Conservation (phyloP, 2,797 vertebrate species). For the Parauchenoglanis ngamensis region DNA sequence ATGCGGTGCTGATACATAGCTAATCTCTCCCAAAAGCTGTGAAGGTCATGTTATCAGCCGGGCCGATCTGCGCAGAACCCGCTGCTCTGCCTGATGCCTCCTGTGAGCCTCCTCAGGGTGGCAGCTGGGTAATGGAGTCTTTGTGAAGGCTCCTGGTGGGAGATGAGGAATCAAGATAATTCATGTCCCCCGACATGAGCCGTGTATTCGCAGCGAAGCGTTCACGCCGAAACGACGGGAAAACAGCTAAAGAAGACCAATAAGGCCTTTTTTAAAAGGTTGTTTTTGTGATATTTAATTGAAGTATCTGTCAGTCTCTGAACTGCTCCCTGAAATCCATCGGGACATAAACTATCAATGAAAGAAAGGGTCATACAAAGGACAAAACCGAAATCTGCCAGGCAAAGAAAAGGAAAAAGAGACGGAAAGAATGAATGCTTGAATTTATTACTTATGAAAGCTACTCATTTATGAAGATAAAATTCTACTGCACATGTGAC, state of each 20-base stretch:
- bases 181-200: slow-evolving; percentile 18
- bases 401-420: neutral
- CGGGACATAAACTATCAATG: neutral
- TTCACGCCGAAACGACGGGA: neutral
- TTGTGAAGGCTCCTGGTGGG: slow-evolving; percentile 50
- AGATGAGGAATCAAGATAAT: slow-evolving; percentile 46
- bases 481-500: neutral
- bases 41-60: slow-evolving; percentile 50
- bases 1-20: slow-evolving; percentile 38
- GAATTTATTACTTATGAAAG: neutral
- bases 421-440: neutral
- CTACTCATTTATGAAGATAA: neutral
- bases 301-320: neutral
- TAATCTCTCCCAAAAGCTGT: slow-evolving; percentile 50
- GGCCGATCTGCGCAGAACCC: slow-evolving; percentile 28
- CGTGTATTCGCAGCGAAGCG: neutral
- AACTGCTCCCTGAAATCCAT: neutral
- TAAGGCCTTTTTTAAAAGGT: neutral
- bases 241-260: neutral
- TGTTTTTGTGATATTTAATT: slow-evolving; percentile 15
- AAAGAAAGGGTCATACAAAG: neutral
- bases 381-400: neutral
- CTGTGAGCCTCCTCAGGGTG: slow-evolving; percentile 40
- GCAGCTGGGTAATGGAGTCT: slow-evolving; percentile 57
- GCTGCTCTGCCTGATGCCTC: slow-evolving; percentile 30